Base-by-base conservation (phyloP, 2,888 invertebrate species). In the Schrankia costaestrigalis region DNA sequence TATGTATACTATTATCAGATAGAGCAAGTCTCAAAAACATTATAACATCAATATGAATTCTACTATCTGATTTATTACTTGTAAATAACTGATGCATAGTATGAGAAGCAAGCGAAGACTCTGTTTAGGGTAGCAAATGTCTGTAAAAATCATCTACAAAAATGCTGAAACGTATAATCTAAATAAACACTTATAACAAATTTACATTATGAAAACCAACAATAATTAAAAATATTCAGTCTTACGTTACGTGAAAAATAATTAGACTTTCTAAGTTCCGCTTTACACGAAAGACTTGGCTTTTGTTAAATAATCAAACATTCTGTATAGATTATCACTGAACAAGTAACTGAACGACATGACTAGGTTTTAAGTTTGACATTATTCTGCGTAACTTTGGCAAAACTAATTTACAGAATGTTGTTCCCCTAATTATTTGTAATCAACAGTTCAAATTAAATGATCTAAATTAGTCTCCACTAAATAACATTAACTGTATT, bases 151-250 rank as follows among this genome's bases (percentile, higher is more conserved):
- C 36, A 41, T 35, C 37, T 51, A 55, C 41, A 47, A 61, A n/a
- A 59, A 62, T 59, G 62, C 57, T 54, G 37, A 40, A 31, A 35
- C 41, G 12, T 31, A 24, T 50, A 37, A 37, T 26, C 54, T 54
- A 47, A 45, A 33, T 46, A 53, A 40, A 50, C 34, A 50, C 41
- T 46, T 54, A 50, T 12, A 46, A 45, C 35, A 18, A 39, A 37
- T 33, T 25, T 28, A 38, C 35, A 29, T 39, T 36, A 49, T 29
- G 33, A 47, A 44, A 41, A 29, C 23, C 39, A 50, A 54, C 35
- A 42, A n/a, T n/a, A n/a, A 47, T 45, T 55, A 58, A 60, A 63
- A 56, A 35, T 59, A 65, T 39, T 66, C 67, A 67, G 67, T 67
- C 67, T 67, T 66, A 48, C 51, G 22, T 35, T 55, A 52, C 47